Evolutionary conservation across 1,140 invertebrate species (phyloP).

Genomic region (Drosophila biarmipes): DNA sequence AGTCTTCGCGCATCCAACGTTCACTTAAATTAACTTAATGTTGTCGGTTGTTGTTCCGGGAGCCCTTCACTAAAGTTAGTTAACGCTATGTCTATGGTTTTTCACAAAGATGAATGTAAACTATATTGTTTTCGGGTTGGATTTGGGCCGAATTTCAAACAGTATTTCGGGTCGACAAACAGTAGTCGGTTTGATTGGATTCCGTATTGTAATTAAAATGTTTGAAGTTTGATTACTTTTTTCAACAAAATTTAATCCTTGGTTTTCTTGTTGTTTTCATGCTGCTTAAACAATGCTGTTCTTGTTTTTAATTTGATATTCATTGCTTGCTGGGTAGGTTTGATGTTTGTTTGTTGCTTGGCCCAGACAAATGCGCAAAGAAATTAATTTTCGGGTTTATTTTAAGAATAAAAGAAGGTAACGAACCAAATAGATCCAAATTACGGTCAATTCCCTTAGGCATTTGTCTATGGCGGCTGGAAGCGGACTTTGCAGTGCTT

Average conservation of each 20-base stretch:
- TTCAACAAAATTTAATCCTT: slow-evolving; percentile 27
- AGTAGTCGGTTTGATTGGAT: not conserved
- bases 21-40: slow-evolving; percentile 24
- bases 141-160: not conserved
- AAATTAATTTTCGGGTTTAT: slow-evolving; percentile 9
- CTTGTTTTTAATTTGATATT: slow-evolving; percentile 38
- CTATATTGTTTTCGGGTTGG: slow-evolving; percentile 5
- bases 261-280: slow-evolving; percentile 20
- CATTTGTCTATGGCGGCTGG: slow-evolving; percentile 23
- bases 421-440: not conserved
- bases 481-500: slow-evolving; percentile 7
- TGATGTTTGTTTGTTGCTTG: slow-evolving; percentile 22
- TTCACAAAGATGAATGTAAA: slow-evolving; percentile 12
- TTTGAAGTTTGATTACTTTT: slow-evolving; percentile 20
- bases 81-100: slow-evolving; percentile 26
- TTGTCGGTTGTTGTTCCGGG: slow-evolving; percentile 15
- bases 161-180: slow-evolving; percentile 1
- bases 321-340: slow-evolving; percentile 39
- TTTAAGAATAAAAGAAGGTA: not conserved
- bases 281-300: slow-evolving; percentile 31
- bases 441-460: slow-evolving; percentile 11
- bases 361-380: slow-evolving; percentile 32
- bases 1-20: slow-evolving; percentile 6
- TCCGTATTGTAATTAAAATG: slow-evolving; percentile 11
- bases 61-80: slow-evolving; percentile 9